Evolutionary conservation across 1,140 invertebrate species (phyloP), one percentile per base, ranked within the genome.

Genomic region (Drosophila bocki): DNA sequence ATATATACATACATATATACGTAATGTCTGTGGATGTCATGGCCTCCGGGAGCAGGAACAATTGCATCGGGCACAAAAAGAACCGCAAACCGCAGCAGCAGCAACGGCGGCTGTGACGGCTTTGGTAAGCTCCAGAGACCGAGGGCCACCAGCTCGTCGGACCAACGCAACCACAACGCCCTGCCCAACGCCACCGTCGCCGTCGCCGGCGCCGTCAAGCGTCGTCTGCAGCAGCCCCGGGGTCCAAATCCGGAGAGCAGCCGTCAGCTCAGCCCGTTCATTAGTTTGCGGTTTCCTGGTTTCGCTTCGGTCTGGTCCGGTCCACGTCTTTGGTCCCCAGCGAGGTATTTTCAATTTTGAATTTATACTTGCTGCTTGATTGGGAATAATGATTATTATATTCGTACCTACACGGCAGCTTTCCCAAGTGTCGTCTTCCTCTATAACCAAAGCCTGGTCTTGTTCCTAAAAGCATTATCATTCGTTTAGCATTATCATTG

Each of bases 61-160:
- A 88, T 87, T 87, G 84, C 84, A 88, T 84, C 85, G 65, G 81
- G 70, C 85, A 81, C 83, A 88, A 88, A 90, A 84, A 82, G 70
- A 90, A 88, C 84, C 84, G 56, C 84, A 88, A 88, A 88, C 84
- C 84, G 51, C 84, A 82, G 57, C 65, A 82, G 39, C 70, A 69
- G 59, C 58, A 63, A 37, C 37, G 69, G 45, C 74, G 54, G 62
- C 80, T 57, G 54, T 68, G 70, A 85, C 67, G 76, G 83, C 86
- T 78, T 80, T 84, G 74, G 78, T 85, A 85, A 72, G 81, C 81
- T 88, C 63, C 75, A 79, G 67, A 88, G 78, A 85, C 82, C 79
- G 63, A 60, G 69, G 67, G 60, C 75, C 39, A 63, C 59, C 69
- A 51, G 57, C 54, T 75, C 78, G 75, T 78, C 78, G 83, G 78